phyloP scores from a whole-genome alignment of 2,797 vertebrate species.

The Pangasius djambal region DNA sequence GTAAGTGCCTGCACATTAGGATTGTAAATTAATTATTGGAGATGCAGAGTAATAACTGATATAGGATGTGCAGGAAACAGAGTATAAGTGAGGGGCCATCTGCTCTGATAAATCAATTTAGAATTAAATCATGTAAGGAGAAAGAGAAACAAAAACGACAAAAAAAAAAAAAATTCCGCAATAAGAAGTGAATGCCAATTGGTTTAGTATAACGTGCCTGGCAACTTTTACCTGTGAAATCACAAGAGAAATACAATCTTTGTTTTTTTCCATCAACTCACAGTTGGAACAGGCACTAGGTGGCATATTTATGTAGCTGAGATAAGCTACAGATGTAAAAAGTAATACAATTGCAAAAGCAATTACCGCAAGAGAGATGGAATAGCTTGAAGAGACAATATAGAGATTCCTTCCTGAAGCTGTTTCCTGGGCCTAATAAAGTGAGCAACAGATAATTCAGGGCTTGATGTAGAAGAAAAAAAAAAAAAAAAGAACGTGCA shows the following conservation, averaged over 20 bases:
- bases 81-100: constrained; percentile 14
- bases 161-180: constrained; percentile 43
- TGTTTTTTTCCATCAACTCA: constrained; percentile 71
- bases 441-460: constrained; percentile 19
- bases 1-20: constrained; percentile 1
- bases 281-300: constrained; percentile 65
- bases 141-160: constrained; percentile 43
- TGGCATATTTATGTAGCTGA: constrained; percentile 69
- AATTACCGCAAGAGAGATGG: constrained; percentile 71
- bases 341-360: constrained; percentile 76
- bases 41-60: constrained; percentile 23
- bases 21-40: constrained; percentile 14
- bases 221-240: constrained; percentile 64
- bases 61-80: constrained; percentile 18
- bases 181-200: constrained; percentile 20
- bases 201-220: constrained; percentile 62
- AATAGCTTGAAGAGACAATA: constrained; percentile 70
- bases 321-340: constrained; percentile 76
- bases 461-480: neutral
- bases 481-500: neutral
- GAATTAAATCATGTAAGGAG: constrained; percentile 50
- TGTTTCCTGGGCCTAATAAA: constrained; percentile 51
- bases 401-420: constrained; percentile 68
- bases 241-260: constrained; percentile 73
- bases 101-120: constrained; percentile 46